phyloP scores from a whole-genome alignment of 2,113 vertebrate genomes.

The Bungarus multicinctus region DNA sequence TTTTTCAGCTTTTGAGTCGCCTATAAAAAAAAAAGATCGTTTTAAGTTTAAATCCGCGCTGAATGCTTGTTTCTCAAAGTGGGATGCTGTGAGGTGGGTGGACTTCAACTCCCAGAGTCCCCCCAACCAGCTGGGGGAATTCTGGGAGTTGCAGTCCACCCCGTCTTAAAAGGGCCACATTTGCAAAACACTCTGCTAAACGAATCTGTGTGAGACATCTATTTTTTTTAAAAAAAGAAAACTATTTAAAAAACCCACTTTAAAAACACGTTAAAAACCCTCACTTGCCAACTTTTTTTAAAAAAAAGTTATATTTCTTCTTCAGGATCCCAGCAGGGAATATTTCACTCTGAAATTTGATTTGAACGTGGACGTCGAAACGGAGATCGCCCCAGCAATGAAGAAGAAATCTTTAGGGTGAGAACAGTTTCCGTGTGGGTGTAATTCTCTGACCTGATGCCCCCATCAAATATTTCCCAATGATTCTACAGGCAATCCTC shows the following conservation, averaged over 20 bases:
- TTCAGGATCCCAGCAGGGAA: conserved; percentile 93
- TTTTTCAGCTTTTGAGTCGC: neutral
- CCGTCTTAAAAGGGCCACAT: neutral
- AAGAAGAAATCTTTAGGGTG: conserved; percentile 94
- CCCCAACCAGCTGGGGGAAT: neutral
- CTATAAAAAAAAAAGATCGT: neutral
- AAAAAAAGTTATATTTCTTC: rapidly evolving
- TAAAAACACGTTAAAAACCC: neutral
- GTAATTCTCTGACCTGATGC: neutral
- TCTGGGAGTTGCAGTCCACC: neutral
- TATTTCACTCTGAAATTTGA: conserved; percentile 97
- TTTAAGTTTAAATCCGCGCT: neutral
- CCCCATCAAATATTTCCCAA: neutral
- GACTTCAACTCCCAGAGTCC: neutral
- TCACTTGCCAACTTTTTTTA: no score
- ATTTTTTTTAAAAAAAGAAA: no score
- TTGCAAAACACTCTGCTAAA: neutral
- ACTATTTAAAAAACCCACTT: neutral
- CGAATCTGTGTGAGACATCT: neutral
- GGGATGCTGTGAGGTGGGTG: neutral
- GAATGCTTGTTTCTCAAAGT: neutral
- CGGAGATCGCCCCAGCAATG: conserved; percentile 88
- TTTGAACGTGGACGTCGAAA: conserved; percentile 80
- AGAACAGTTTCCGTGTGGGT: conserved; percentile 8
- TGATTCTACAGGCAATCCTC: neutral